Conservation (phyloP, 2,888 invertebrate genomes). For the Caenorhabditis zanzibari region DNA sequence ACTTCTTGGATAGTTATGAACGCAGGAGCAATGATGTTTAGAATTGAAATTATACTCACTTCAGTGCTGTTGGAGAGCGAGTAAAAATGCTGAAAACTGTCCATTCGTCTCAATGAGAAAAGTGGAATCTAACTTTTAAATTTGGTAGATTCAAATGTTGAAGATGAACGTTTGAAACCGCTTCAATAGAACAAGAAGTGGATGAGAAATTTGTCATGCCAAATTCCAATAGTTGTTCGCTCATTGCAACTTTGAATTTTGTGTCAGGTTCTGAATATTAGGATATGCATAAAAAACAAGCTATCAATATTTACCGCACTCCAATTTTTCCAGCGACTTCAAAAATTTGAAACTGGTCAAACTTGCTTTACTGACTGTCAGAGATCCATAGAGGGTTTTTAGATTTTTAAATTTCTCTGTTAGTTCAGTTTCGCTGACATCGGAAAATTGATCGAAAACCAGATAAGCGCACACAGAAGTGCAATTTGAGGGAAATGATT, state of each 20-base stretch:
- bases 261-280: too few species aligned
- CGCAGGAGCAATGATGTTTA: neutral
- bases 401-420: neutral
- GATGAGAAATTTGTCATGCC: neutral
- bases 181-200: neutral
- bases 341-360: neutral
- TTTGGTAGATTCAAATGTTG: neutral
- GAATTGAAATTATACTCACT: neutral
- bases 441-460: neutral
- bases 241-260: too few species aligned
- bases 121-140: neutral
- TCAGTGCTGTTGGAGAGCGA: neutral
- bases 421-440: neutral
- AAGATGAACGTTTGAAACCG: neutral
- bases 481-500: neutral
- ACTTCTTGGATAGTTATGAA: conserved; percentile 2
- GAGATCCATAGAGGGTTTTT: neutral
- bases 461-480: conserved; percentile 1
- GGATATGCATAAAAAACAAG: too few species aligned
- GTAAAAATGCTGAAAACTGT: neutral
- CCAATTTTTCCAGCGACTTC: neutral
- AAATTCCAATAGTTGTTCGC: neutral
- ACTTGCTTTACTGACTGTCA: neutral
- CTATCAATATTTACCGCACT: conserved; percentile 1
- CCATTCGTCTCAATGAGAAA: neutral